Base-by-base conservation (phyloP, 2,113 vertebrate species). In the Notiomystis cincta region DNA sequence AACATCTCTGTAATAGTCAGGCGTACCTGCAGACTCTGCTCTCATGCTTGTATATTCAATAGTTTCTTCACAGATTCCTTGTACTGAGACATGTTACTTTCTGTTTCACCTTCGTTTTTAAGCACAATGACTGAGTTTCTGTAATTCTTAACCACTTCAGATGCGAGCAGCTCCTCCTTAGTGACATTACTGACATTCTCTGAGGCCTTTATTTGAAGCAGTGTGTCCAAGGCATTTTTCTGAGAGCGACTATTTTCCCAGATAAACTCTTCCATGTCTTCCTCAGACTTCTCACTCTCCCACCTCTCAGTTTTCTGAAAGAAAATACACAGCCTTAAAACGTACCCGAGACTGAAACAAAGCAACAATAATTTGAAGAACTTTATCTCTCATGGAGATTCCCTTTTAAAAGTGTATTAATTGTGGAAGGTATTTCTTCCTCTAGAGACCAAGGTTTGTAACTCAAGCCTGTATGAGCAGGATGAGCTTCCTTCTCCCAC, bases 261-360 rank as follows among this genome's bases (percentile, higher is more conserved):
- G 51, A 97, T 62, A 50, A 99, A 99, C 50, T 99, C 98, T 65
- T 99, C 99, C 98, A 99, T 99, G 98, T 99, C 99, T 25, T 98
- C 98, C 58, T 98, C 98, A 0, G 98, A 98, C 97, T 98, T 99
- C 40, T 98, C 98, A 0, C 98, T 98, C 95, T 99, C 99, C 99
- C 99, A 99, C 8, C 83, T 84, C 96, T 99, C 99, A 0, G 95
- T 98, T 99, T 99, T 99, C 99, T 99, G 96, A 78, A 98, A 96
- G 51, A 83, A 87, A 70, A 80, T 2, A 73, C 2, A 42, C 42
- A 54, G 1, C 38, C 47, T 90, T 58, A 77, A 85, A 64, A 62
- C 89, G 9, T 25, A 35, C 28, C 71, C 44, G 81, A 61, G 58
- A 82, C 13, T 61, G n/a, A 87, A 87, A 91, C 54, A 66, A 53